These are phyloP conservation scores for Dysidea cf. avara DNA, from an alignment of 37 sponge, comb jelly and placozoan genomes.

Conservation along the genomic window DNA sequence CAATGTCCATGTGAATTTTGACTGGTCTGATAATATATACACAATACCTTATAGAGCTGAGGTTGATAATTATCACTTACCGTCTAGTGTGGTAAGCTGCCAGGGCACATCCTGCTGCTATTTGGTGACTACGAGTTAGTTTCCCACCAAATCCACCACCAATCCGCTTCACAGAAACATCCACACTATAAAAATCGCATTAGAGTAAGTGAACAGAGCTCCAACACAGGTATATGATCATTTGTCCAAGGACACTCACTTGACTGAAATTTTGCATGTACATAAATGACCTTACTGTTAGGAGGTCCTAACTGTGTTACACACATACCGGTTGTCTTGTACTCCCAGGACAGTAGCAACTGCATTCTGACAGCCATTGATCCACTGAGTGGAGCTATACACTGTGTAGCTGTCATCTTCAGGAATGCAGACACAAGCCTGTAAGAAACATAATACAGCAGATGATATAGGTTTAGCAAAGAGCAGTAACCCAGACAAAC, in stretches of 20 bases:
- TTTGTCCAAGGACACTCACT: too few relatives aligned
- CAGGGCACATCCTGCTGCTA: slow-evolving; percentile 65
- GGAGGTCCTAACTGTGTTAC: background rate
- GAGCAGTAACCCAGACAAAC: too few relatives aligned
- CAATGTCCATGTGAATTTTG: slow-evolving; percentile 77
- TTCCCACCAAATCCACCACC: slow-evolving; percentile 80
- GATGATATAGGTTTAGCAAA: too few relatives aligned
- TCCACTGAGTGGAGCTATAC: too few relatives aligned
- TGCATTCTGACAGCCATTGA: slow-evolving; percentile 36
- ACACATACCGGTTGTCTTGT: slow-evolving; percentile 35
- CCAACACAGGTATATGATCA: too few relatives aligned
- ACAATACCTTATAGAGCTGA: too few relatives aligned
- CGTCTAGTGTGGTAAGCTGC: slow-evolving; percentile 42
- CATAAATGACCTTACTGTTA: too few relatives aligned
- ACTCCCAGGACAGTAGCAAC: slow-evolving; percentile 61
- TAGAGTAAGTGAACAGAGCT: background rate
- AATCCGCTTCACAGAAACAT: slow-evolving; percentile 65
- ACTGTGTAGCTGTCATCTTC: too few relatives aligned
- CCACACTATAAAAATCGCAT: slow-evolving; percentile 35
- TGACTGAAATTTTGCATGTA: too few relatives aligned
- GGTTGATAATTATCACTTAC: slow-evolving; percentile 33
- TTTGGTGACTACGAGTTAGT: slow-evolving; percentile 24
- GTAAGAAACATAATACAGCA: background rate
- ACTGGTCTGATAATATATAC: too few relatives aligned
- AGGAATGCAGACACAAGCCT: background rate